phyloP scores from a whole-genome alignment of 2,113 vertebrate genomes.

The Trinectes maculatus region DNA sequence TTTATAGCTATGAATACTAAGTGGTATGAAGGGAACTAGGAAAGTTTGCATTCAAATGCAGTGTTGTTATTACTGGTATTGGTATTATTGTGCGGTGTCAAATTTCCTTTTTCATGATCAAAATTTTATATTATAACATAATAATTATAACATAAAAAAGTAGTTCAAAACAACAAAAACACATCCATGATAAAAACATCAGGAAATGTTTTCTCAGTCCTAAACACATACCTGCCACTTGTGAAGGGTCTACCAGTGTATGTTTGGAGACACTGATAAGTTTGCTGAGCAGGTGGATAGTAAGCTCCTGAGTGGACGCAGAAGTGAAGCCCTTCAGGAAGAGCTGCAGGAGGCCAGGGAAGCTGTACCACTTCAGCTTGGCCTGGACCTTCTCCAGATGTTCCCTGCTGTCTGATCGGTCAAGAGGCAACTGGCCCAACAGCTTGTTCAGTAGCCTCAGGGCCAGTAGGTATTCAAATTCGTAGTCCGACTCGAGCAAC shows the following conservation, averaged over 20 bases:
- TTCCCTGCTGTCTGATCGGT: constrained; percentile 91
- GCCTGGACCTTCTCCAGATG: constrained; percentile 91
- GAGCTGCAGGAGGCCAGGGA: constrained; percentile 95
- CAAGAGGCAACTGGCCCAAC: constrained; percentile 94
- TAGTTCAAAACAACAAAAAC: not conserved
- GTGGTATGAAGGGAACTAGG: no score
- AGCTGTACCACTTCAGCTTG: constrained; percentile 96
- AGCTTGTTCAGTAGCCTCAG: constrained; percentile 95
- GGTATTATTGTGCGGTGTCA: no score
- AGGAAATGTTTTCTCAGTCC: not conserved
- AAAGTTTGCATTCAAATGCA: no score
- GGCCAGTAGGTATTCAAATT: constrained; percentile 97
- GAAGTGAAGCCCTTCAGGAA: constrained; percentile 99
- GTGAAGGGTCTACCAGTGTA: constrained; percentile 91
- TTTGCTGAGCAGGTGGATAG: constrained; percentile 95
- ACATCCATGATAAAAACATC: not conserved
- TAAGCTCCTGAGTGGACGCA: constrained; percentile 95
- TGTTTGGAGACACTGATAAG: constrained; percentile 94
- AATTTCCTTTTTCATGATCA: no score
- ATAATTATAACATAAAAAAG: not conserved
- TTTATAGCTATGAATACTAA: no score
- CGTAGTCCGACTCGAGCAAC: constrained; percentile 96
- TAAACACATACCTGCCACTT: constrained; percentile 86
- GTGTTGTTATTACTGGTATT: no score
- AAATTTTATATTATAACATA: no score